phyloP scores from a whole-genome alignment of 2,113 vertebrate genomes.

The Xenus cinereus region DNA sequence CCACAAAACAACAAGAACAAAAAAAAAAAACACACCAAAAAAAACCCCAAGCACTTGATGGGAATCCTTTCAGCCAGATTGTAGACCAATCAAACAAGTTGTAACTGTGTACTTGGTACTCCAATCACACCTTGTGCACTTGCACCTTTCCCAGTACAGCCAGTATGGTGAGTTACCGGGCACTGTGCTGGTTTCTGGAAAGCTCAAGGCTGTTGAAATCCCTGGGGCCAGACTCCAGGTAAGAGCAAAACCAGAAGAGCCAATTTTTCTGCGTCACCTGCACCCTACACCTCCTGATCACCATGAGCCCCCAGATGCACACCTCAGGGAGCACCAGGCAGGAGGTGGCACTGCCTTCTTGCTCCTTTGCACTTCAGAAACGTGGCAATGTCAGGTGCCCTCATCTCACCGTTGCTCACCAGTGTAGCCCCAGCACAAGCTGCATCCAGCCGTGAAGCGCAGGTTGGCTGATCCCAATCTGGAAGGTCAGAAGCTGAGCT shows the following conservation, averaged over 20 bases:
- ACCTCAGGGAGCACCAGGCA: not conserved
- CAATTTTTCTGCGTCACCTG: not conserved
- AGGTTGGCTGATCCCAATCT: rapidly evolving
- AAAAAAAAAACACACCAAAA: not conserved
- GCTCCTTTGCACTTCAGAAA: not conserved
- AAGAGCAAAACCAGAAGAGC: not conserved
- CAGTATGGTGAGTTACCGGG: not conserved
- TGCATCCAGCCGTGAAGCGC: not conserved
- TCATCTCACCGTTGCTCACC: not conserved
- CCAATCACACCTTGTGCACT: not conserved
- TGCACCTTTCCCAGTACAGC: not conserved
- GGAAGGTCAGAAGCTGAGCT: not conserved
- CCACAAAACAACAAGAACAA: too few species aligned
- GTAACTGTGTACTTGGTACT: not conserved
- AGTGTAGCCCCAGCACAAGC: not conserved
- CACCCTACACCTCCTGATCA: not conserved
- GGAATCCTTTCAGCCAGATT: not conserved
- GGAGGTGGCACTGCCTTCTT: not conserved
- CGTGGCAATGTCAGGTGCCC: not conserved
- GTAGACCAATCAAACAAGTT: not conserved
- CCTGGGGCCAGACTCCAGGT: not conserved
- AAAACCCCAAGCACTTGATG: not conserved
- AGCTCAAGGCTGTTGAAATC: not conserved
- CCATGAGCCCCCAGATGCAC: rapidly evolving
- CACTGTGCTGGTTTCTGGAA: not conserved